Base-by-base conservation (phyloP, 2,888 invertebrate species). In the Clitarchus hookeri region DNA sequence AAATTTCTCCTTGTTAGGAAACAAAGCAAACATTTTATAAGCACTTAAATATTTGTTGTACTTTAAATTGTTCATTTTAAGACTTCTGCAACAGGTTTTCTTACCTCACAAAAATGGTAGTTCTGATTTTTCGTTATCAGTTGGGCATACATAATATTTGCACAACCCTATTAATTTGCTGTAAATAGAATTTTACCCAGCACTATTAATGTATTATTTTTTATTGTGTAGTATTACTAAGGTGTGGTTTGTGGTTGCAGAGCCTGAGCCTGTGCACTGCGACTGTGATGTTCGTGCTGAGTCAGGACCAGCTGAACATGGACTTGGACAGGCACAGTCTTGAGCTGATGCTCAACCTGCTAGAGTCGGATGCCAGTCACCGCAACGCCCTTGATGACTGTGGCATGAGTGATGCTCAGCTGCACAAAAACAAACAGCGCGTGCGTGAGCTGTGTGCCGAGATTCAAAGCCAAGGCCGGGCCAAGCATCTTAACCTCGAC, bases 291-390 rank as follows among this genome's bases (percentile, higher is more conserved):
- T 99, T 98, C 91, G 98, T 99, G 84, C 92, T 99, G 88, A 98
- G 98, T 89, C 98, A 98, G 92, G 99, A 99, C 92, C 95, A 98
- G 85, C 94, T 99, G 84, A 98, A 98, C 90, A 98, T 99, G 98
- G 98, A 98, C 91, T 92, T 99, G 88, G 99, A 99, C 91, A 94
- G 97, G 23, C 97, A 98, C 91, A 97, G 98, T 88, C 93, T 99
- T 36, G 97, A 98, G 91, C 94, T 99, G 84, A 98, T 99, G 97
- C 93, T 99, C 90, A 97, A 97, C 91, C 93, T 99, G 85, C 93
- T 99, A 53, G 98, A 98, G 91, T 96, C 96, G 0, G 97, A 97
- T 91, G 96, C 95, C 82, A 95, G 95, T 89, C 96, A 96, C 91
- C 95, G 95, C 92, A 92, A 96, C 90, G 96, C 96, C 0, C 92